Conservation (phyloP, 1,140 invertebrate species). For the Trichonephila inaurata region DNA sequence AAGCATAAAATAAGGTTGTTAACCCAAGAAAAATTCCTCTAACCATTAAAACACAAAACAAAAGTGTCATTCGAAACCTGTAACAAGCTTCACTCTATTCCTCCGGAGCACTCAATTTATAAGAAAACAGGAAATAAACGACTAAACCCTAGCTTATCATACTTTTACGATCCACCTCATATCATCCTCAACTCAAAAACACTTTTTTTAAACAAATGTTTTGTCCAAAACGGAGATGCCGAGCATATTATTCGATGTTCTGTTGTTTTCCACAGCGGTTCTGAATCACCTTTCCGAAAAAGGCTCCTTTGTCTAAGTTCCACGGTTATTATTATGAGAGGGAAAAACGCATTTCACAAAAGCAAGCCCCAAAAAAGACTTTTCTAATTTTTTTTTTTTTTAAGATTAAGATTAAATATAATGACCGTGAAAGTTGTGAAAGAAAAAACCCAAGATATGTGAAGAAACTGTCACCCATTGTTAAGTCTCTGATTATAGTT, state of each 20-base stretch:
- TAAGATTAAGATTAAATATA: conserved; percentile 31
- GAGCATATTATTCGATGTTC: neutral
- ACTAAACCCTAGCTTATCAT: neutral
- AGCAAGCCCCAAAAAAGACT: neutral
- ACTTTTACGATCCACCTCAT: neutral
- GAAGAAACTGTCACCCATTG: conserved; percentile 40
- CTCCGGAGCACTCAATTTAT: neutral
- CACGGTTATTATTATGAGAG: neutral
- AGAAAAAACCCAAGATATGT: neutral
- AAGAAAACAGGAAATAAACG: neutral
- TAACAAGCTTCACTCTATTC: neutral
- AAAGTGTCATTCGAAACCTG: neutral
- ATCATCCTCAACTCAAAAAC: neutral
- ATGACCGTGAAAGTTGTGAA: conserved; percentile 37
- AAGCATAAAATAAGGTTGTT: neutral
- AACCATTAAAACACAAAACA: neutral
- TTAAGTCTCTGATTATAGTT: conserved; percentile 29
- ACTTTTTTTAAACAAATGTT: neutral
- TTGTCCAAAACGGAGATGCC: neutral
- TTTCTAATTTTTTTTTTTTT: neutral
- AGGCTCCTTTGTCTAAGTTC: neutral
- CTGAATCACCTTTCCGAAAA: neutral
- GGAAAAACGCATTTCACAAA: neutral
- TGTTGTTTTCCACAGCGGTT: neutral
- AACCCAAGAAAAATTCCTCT: neutral